Base-by-base conservation (phyloP, 37 sponge, comb jelly and placozoan genomes). In the Eunapius fragilis region DNA sequence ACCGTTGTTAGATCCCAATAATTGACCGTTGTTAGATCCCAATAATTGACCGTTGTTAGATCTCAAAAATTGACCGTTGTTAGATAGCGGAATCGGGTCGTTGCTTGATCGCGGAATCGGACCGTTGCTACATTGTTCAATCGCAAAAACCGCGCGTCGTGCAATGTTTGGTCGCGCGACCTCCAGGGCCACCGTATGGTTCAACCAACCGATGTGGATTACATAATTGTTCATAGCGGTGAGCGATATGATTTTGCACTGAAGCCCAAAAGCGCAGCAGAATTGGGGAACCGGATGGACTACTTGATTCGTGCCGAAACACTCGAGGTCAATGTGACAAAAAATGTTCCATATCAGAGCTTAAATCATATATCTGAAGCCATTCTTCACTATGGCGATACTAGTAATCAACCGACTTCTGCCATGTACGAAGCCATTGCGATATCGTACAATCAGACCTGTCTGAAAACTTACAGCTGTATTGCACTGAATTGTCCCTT, bases 161-260 rank as follows among this genome's bases (percentile, higher is more conserved):
- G n/a, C n/a, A n/a, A n/a, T n/a, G n/a, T n/a, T n/a, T n/a, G n/a
- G n/a, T n/a, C n/a, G n/a, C n/a, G n/a, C n/a, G n/a, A n/a, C n/a
- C n/a, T n/a, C n/a, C n/a, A n/a, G n/a, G n/a, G n/a, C n/a, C n/a
- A n/a, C n/a, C n/a, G n/a, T n/a, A n/a, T 77, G 47, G 71, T 95
- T 37, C 27, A 87, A n/a, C 85, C 81, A n/a, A 50, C 31, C 6
- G 80, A 86, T 10, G 93, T 92, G 7, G 91, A 92, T 71, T 95
- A 77, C 74, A 88, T 95, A 69, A 89, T 95, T 4, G 68, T 95
- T 0, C 96, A 95, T 78, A 76, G 84, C 9, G 96, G 96, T 36
- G 96, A 95, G 67, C 81, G 96, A 2, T 95, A 95, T 58, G 96
- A 95, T 37, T 85, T 95, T 45, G 69, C 92, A 30, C 72, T 95